These are phyloP conservation scores for Trachelus troglodyta DNA, from an alignment of 2,888 invertebrate species.

Conservation along the genomic window DNA sequence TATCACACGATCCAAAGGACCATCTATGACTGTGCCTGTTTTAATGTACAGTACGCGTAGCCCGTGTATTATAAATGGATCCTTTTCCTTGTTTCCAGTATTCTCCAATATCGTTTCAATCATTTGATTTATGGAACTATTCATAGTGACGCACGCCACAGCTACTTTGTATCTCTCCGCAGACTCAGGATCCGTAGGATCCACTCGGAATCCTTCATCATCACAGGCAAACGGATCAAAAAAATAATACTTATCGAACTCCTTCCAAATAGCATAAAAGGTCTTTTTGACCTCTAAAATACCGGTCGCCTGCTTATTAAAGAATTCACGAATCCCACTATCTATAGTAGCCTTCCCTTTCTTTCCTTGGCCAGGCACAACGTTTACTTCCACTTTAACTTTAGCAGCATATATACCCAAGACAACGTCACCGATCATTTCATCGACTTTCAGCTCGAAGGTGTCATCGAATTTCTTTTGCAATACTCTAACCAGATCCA, in stretches of 20 bases:
- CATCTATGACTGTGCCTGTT: constrained; percentile 36
- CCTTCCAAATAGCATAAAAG: constrained; percentile 58
- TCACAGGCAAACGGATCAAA: constrained; percentile 61
- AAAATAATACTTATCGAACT: constrained; percentile 54
- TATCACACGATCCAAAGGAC: constrained; percentile 48
- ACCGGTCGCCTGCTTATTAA: constrained; percentile 39
- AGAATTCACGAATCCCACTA: constrained; percentile 49
- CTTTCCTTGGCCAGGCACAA: constrained; percentile 50
- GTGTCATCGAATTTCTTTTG: constrained; percentile 48
- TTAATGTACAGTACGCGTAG: constrained; percentile 55
- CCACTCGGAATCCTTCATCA: constrained; percentile 51
- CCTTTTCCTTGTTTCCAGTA: constrained; percentile 50
- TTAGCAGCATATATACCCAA: constrained; percentile 59
- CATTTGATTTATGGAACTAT: constrained; percentile 52
- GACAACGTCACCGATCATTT: constrained; percentile 54
- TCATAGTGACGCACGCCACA: constrained; percentile 55
- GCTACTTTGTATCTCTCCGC: constrained; percentile 34
- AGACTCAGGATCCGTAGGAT: constrained; percentile 32
- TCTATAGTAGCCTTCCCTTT: constrained; percentile 46
- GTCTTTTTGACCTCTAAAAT: constrained; percentile 54
- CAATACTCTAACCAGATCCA: constrained; percentile 51
- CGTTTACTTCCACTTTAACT: constrained; percentile 49
- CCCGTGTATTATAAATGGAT: constrained; percentile 55
- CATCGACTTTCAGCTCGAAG: constrained; percentile 49
- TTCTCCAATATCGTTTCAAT: constrained; percentile 53